Base-by-base conservation (phyloP, 2,888 invertebrate species). In the Tetheella fluctuosa region DNA sequence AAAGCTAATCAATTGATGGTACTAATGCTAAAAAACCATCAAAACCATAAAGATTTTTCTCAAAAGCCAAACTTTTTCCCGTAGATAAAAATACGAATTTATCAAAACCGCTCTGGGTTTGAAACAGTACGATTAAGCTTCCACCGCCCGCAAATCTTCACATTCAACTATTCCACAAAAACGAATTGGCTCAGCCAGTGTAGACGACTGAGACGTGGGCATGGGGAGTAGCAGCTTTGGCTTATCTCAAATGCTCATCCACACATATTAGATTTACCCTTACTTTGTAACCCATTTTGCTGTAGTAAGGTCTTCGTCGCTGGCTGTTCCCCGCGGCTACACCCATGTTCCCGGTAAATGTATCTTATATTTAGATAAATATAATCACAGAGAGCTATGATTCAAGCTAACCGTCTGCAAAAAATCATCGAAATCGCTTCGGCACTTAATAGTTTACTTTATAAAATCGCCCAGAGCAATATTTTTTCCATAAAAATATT, bases 231-330 rank as follows among this genome's bases (percentile, higher is more conserved):
- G 48, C 20, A 20, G 48, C 48, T 48, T 48, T 48, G 48, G 48
- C 48, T 48, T 48, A 48, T 48, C 48, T 20, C 48, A 48, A 48
- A 48, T 48, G 48, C 48, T 48, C 39, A 39, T 39, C 39, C 39
- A 48, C 48, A 48, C 20, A 48, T 48, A 48, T 48, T 48, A 48
- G 48, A 48, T 48, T 48, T 48, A 48, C 48, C 48, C 48, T 20
- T 48, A 20, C 48, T 48, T 48, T 48, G 42, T 48, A 20, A 48
- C n/a, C 42, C 42, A 48, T 48, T 48, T 48, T 48, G n/a, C 48
- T n/a, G 34, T 34, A 13, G 34, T 30, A 13, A 34, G 8, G 34
- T 20, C 1, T 48, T 48, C 8, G 48, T 48, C 20, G 48, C 20
- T 17, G 17, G 42, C 6, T 6, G 17, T 8, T 2, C 17, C 42